Base-by-base conservation (phyloP, 2,113 vertebrate species). In the Eptesicus fuscus region DNA sequence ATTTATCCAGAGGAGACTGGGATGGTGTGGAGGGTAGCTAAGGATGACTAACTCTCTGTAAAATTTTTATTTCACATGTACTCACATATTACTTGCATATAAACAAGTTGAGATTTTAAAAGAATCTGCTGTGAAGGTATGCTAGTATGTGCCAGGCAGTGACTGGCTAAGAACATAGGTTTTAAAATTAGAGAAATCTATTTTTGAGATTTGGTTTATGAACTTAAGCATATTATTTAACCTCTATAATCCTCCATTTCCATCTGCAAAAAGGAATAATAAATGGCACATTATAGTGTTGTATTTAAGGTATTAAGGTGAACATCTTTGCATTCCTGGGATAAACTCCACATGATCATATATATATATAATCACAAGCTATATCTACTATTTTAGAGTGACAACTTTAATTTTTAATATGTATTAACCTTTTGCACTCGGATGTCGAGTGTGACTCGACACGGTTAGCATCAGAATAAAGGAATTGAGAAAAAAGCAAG, bases 41-140 rank as follows among this genome's bases (percentile, higher is more conserved):
- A 53, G 51, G 51, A 85, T 70, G 35, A 86, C 22, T 32, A 67
- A 78, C 2, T 83, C n/a, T 53, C 28, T 79, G 35, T 73, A 83
- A 28, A 76, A 74, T 47, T 93, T 88, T 79, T 47, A 67, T 85
- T 96, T 90, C 73, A 85, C 4, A 40, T n/a, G 65, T 79, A 79
- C 14, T 88, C 40, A 74, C 56, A 51, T 80, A 73, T 77, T 76
- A 90, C 35, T 51, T 82, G 77, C 32, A 70, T 30, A 93, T 67
- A 63, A 22, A 90, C 23, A 95, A 90, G 73, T 47, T 56, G n/a
- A 42, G 47, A 80, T 23, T 56, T 56, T 23, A 20, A 70, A 71
- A 53, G 22, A 59, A 11, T 40, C 23, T 92, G 30, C 77, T 73
- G 28, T 77, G 47, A 83, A 93, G 37, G 17, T 49, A 0, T 65